A percentile compares a stretch with the other conserved stretches of the same genome.
Evolutionary conservation across 2,888 invertebrate species (phyloP).

Genomic region (Epirrhoe tristata): DNA sequence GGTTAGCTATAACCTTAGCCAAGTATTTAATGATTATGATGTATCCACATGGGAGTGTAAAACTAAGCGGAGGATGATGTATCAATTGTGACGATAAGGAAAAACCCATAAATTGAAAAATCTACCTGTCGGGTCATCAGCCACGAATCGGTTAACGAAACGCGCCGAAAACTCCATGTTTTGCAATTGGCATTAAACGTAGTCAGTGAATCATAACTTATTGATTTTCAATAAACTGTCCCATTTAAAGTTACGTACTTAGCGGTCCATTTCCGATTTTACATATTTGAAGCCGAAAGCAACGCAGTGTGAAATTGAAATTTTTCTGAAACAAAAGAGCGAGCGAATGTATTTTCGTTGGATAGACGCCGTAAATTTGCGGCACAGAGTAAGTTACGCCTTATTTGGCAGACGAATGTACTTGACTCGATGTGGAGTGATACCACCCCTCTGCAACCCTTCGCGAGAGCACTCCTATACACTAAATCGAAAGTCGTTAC

Average conservation of each 20-base stretch:
- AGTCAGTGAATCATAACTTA: slow-evolving; percentile 30
- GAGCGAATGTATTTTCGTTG: slow-evolving; percentile 60
- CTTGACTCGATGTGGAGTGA: slow-evolving; percentile 72
- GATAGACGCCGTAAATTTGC: slow-evolving; percentile 66
- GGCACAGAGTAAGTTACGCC: slow-evolving; percentile 72
- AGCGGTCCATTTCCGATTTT: slow-evolving; percentile 46
- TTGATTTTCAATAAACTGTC: slow-evolving; percentile 39
- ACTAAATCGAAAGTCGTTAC: slow-evolving; percentile 81
- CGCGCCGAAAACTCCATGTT: too few species aligned
- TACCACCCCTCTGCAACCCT: slow-evolving; percentile 74
- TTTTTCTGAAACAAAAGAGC: slow-evolving; percentile 66
- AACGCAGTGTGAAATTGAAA: slow-evolving; percentile 73
- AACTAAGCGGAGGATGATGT: too few species aligned
- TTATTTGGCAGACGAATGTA: slow-evolving; percentile 76
- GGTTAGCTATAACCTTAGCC: too few species aligned
- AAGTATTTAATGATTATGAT: too few species aligned
- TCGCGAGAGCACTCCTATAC: slow-evolving; percentile 74
- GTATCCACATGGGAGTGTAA: too few species aligned
- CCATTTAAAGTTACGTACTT: slow-evolving; percentile 44
- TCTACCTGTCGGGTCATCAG: too few species aligned
- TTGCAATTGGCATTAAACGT: slow-evolving; percentile 5
- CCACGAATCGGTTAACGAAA: too few species aligned
- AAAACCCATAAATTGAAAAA: too few species aligned
- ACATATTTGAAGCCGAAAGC: slow-evolving; percentile 51
- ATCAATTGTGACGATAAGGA: too few species aligned